A percentile compares a stretch with the other conserved stretches of the same genome.
phyloP scores from a whole-genome alignment of 30 jellyfish, hydroid and myxozoan species.

The Hydractinia echinata region DNA sequence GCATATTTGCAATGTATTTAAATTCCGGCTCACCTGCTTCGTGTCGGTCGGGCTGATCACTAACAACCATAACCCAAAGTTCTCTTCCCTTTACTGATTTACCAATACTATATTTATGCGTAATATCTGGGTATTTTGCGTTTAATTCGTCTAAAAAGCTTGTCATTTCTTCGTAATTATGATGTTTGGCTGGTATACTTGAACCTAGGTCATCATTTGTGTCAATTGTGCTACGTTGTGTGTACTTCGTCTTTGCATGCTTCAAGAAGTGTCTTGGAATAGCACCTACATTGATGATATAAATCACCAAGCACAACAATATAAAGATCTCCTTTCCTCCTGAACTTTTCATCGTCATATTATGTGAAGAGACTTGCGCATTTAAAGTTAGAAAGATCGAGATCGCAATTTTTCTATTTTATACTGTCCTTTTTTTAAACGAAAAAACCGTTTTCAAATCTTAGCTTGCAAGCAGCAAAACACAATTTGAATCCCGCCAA shows the following conservation, averaged over 20 bases:
- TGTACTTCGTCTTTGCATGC: too few relatives aligned
- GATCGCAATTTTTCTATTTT: too few relatives aligned
- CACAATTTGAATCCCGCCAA: slow-evolving; percentile 20
- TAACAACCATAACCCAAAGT: slow-evolving; percentile 73
- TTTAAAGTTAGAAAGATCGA: too few relatives aligned
- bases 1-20: slow-evolving; percentile 92
- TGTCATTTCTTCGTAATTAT: slow-evolving; percentile 64
- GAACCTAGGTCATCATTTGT: slow-evolving; percentile 18
- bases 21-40: slow-evolving; percentile 95
- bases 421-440: neutral
- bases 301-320: too few relatives aligned
- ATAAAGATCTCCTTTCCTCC: too few relatives aligned
- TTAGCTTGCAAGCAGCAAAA: slow-evolving; percentile 1
- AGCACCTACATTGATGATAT: too few relatives aligned
- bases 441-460: slow-evolving; percentile 16
- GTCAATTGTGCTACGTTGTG: neutral
- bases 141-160: slow-evolving; percentile 44
- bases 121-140: slow-evolving; percentile 48
- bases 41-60: slow-evolving; percentile 82
- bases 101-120: slow-evolving; percentile 79
- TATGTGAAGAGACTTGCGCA: too few relatives aligned
- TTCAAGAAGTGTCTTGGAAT: too few relatives aligned
- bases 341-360: too few relatives aligned
- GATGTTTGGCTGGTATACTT: slow-evolving; percentile 50
- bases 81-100: slow-evolving; percentile 74